Base-by-base conservation (phyloP, 2,113 vertebrate species). In the Brienomyrus brachyistius region DNA sequence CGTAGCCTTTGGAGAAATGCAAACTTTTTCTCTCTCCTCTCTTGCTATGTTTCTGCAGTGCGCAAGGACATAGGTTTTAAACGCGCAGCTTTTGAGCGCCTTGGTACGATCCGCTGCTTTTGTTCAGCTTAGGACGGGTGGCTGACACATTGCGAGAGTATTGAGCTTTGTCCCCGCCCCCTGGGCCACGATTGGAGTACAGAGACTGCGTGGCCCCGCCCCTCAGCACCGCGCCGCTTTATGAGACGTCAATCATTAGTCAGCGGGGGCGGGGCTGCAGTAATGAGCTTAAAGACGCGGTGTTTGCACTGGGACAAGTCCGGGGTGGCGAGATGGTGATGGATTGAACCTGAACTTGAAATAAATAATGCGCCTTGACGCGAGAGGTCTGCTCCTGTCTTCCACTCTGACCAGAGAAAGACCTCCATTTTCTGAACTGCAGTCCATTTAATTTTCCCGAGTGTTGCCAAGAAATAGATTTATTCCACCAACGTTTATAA, bases 31-130 rank as follows among this genome's bases (percentile, higher is more conserved):
- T 56, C 59, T 54, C n/a, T 31, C 27, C 15, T n/a, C 23, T 35
- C 27, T 31, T 51, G 21, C 45, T 51, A 10, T 51, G n/a, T 17
- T 27, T 35, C 45, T 88, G 15, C 40, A 47, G 47, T 52, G 27
- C 87, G 54, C 83, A 56, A 59, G 5, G 21, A 74, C 87, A 70
- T 45, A 19, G 74, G 80, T 50, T 51, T 59, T 35, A 40, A 90
- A 91, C 92, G 93, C 88, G 90, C 90, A 91, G 91, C 86, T 92
- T 92, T 94, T 91, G 92, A 92, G 94, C 95, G 95, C 95, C 93
- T 95, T 93, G 91, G 94, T 95, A 94, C 95, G 94, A 95, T 95
- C 95, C 94, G 91, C 59, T 74, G 94, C 94, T 95, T 95, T 94
- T 94, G 95, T 95, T 95, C 95, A 91, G 95, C 95, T 94, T 93